Conservation (phyloP, 2,797 vertebrate species). For the Melanotaenia nigrans region DNA sequence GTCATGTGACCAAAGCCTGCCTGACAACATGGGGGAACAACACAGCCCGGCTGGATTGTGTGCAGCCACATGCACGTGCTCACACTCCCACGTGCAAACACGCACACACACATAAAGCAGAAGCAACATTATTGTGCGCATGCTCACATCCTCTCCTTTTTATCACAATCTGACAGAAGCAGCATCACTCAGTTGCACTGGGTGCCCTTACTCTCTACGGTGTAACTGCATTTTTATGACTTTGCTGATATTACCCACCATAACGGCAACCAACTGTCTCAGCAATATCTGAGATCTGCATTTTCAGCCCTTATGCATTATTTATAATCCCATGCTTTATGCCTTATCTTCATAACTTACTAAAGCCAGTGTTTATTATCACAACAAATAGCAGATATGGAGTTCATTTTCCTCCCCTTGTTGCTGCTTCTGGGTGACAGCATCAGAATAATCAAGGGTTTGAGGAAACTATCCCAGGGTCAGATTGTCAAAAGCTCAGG, state of each 20-base stretch:
- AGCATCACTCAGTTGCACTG: slow-evolving; percentile 34
- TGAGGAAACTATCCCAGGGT: slow-evolving; percentile 6
- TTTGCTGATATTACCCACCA: slow-evolving; percentile 16
- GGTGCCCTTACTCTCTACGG: slow-evolving; percentile 15
- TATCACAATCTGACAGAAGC: slow-evolving; percentile 32
- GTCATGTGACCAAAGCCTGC: slow-evolving; percentile 86
- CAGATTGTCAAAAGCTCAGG: background rate
- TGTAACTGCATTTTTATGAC: slow-evolving; percentile 16
- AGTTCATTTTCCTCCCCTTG: slow-evolving; percentile 7
- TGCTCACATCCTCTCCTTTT: slow-evolving; percentile 39
- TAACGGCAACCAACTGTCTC: slow-evolving; percentile 20
- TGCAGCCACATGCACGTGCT: slow-evolving; percentile 31
- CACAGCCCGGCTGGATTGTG: slow-evolving; percentile 51
- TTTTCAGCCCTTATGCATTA: slow-evolving; percentile 44
- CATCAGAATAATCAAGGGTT: slow-evolving; percentile 3
- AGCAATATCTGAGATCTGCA: slow-evolving; percentile 31
- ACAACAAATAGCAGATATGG: slow-evolving; percentile 7
- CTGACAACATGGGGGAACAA: slow-evolving; percentile 84
- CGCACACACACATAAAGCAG: slow-evolving; percentile 9
- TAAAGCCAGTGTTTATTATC: slow-evolving; percentile 23
- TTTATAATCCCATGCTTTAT: slow-evolving; percentile 27
- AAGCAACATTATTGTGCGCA: slow-evolving; percentile 18
- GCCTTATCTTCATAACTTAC: slow-evolving; percentile 30
- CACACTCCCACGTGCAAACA: slow-evolving; percentile 30
- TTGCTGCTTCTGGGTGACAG: slow-evolving; percentile 20